These are phyloP conservation scores for Zeugodacus cucurbitae DNA, from an alignment of 1,140 invertebrate genomes.

Conservation along the genomic window DNA sequence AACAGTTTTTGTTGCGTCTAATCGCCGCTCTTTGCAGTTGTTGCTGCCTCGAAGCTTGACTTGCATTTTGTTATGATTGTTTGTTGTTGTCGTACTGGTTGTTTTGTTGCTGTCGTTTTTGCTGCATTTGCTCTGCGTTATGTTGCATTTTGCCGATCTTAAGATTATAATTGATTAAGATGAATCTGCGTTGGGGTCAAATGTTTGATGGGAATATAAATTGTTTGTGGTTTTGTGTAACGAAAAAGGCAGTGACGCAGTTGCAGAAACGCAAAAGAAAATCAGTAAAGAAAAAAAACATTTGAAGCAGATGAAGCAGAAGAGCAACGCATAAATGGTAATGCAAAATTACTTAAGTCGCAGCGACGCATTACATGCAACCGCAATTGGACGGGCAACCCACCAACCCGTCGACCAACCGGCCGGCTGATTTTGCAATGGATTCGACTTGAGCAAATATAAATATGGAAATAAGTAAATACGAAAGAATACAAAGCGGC, in stretches of 20 bases:
- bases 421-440: background rate
- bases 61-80: constrained; percentile 38
- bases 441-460: background rate
- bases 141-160: constrained; percentile 34
- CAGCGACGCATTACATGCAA: background rate
- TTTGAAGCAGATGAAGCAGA: too few species aligned
- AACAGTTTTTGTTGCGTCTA: background rate
- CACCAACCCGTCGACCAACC: background rate
- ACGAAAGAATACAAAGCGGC: background rate
- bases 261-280: background rate
- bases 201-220: constrained; percentile 45
- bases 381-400: background rate
- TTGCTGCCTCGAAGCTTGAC: background rate
- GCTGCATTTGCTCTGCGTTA: constrained; percentile 34
- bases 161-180: constrained; percentile 47
- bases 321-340: constrained; percentile 11
- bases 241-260: background rate
- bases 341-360: constrained; percentile 18
- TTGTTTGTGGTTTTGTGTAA: constrained; percentile 46
- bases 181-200: constrained; percentile 46
- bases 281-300: background rate
- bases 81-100: background rate
- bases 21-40: background rate
- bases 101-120: background rate
- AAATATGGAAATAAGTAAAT: background rate